phyloP scores from a whole-genome alignment of 1,140 invertebrate species.

The Nixonia krombeini region DNA sequence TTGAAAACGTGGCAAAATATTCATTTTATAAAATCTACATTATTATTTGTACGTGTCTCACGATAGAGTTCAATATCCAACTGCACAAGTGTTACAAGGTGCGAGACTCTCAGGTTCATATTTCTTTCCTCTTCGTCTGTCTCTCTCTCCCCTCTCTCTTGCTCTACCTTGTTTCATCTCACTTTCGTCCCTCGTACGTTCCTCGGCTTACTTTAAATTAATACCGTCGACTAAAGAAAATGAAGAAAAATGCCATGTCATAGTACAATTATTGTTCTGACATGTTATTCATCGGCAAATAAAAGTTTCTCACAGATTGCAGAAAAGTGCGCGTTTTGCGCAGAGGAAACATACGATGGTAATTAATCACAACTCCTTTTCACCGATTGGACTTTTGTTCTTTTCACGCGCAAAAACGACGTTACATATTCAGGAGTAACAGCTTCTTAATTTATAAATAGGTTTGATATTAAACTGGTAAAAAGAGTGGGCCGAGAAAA shows the following conservation, averaged over 20 bases:
- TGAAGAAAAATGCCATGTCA: constrained; percentile 7
- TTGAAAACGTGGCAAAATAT: constrained; percentile 15
- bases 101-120: constrained; percentile 21
- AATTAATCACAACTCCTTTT: too few relatives aligned
- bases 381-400: too few relatives aligned
- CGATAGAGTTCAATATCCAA: constrained; percentile 29
- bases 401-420: too few relatives aligned
- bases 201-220: constrained; percentile 13
- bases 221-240: constrained; percentile 6
- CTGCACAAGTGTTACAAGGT: constrained; percentile 40
- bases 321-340: too few relatives aligned
- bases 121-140: constrained; percentile 20
- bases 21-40: constrained; percentile 18
- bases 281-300: background rate
- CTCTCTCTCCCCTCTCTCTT: background rate
- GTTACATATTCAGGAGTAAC: too few relatives aligned
- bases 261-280: constrained; percentile 1
- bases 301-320: background rate
- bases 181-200: constrained; percentile 21
- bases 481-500: too few relatives aligned
- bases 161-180: too few relatives aligned
- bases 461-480: too few relatives aligned
- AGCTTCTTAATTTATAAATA: too few relatives aligned
- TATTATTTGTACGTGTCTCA: constrained; percentile 7
- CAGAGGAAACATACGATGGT: too few relatives aligned